Conservation (phyloP, 2,888 invertebrate genomes). For the Pyrrhosoma nymphula region DNA sequence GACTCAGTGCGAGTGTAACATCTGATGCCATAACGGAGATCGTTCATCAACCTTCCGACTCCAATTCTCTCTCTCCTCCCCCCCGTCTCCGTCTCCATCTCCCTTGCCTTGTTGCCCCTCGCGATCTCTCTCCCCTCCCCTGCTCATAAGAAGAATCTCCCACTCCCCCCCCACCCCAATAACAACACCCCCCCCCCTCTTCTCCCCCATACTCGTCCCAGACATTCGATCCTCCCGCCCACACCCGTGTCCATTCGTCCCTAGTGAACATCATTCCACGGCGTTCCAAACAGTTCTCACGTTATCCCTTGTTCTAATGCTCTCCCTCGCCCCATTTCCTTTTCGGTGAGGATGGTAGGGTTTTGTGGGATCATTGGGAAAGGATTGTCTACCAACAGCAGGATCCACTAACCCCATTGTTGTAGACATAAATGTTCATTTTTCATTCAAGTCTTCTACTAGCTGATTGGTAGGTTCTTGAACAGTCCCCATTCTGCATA, state of each 20-base stretch:
- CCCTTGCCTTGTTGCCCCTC: background rate
- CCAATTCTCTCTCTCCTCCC: conserved; percentile 2
- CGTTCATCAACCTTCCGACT: conserved; percentile 51
- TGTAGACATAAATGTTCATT: too few relatives aligned
- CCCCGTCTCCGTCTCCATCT: background rate
- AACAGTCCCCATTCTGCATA: too few relatives aligned
- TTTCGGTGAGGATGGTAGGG: background rate
- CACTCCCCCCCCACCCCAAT: background rate
- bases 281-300: background rate
- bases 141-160: background rate
- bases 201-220: background rate
- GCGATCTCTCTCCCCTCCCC: background rate
- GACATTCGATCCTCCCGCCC: too few relatives aligned
- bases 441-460: too few relatives aligned
- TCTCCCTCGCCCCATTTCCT: background rate
- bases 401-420: too few relatives aligned
- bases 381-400: background rate
- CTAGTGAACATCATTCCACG: background rate
- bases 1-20: background rate
- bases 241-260: background rate
- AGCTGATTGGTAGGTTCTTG: too few relatives aligned
- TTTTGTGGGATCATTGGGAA: background rate
- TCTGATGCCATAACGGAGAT: conserved; percentile 39
- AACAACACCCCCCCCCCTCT: background rate
- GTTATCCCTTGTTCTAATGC: background rate